Evolutionary conservation across 2,113 vertebrate genomes (phyloP).

Genomic region (Sciurus niger): DNA sequence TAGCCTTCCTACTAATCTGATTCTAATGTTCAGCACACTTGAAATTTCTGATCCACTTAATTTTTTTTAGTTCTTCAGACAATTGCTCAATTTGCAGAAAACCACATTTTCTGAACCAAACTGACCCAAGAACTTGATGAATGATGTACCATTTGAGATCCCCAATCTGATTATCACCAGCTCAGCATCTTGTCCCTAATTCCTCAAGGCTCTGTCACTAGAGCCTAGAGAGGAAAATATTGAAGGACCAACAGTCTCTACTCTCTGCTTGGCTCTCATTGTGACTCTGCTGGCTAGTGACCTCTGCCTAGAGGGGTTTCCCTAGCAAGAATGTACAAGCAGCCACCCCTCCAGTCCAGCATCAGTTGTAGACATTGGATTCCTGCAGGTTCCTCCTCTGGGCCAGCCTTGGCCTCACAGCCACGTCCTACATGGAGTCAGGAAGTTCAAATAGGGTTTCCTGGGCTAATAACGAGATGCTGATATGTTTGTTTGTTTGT

Average conservation of each 20-base stretch:
- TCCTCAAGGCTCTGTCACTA: neutral
- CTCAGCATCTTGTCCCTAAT: neutral
- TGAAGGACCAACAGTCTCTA: neutral
- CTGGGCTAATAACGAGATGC: neutral
- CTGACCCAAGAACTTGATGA: neutral
- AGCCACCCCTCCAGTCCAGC: neutral
- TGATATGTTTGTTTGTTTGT: no score
- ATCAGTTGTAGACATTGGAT: neutral
- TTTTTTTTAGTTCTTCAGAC: neutral
- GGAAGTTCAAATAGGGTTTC: neutral
- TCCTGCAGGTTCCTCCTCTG: neutral
- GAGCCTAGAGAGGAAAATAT: neutral
- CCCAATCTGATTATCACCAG: neutral
- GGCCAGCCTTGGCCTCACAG: no score
- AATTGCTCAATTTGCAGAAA: neutral
- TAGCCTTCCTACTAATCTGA: neutral
- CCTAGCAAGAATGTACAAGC: neutral
- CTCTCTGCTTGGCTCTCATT: neutral
- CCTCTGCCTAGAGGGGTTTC: neutral
- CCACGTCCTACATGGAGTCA: neutral
- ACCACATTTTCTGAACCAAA: neutral
- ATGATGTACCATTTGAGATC: neutral
- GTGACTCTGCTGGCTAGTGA: neutral
- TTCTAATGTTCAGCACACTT: neutral
- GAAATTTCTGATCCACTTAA: neutral